phyloP scores from a whole-genome alignment of 1,140 invertebrate genomes.

The Idris sp. region DNA sequence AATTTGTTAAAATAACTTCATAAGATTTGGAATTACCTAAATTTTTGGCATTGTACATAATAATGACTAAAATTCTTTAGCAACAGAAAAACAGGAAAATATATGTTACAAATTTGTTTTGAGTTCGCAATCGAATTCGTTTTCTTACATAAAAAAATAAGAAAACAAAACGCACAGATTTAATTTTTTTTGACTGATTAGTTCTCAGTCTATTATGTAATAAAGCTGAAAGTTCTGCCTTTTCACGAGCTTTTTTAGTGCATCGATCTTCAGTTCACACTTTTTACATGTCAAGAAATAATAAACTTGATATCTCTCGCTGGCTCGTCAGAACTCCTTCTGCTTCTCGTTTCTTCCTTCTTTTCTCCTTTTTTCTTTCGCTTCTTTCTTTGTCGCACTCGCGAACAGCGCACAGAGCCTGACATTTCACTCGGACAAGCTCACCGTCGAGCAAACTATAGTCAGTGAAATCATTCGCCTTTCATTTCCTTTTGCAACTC shows the following conservation, averaged over 20 bases:
- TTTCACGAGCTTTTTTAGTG: constrained; percentile 53
- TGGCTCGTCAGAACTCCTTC: constrained; percentile 38
- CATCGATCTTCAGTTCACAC: constrained; percentile 60
- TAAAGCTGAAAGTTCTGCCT: constrained; percentile 47
- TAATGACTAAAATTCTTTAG: too few species aligned
- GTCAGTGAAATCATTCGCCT: constrained; percentile 63
- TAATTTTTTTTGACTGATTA: constrained; percentile 21
- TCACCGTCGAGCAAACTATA: constrained; percentile 60
- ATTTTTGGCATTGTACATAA: too few species aligned
- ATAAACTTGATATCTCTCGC: constrained; percentile 65
- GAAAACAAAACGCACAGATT: too few species aligned
- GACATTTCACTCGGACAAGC: constrained; percentile 69
- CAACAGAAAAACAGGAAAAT: too few species aligned
- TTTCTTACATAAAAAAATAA: too few species aligned
- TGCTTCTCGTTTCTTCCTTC: constrained; percentile 34
- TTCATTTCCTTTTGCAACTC: constrained; percentile 64
- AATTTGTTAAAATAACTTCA: too few species aligned
- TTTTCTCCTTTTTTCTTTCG: constrained; percentile 34
- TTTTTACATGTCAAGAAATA: constrained; percentile 63
- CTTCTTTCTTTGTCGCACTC: constrained; percentile 53
- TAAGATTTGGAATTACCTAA: too few species aligned
- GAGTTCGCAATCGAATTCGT: too few species aligned
- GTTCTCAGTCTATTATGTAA: constrained; percentile 39
- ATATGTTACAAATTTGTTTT: too few species aligned
- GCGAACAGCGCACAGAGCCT: constrained; percentile 58